Evolutionary conservation across 2,797 vertebrate genomes (phyloP), one percentile per base, ranked within the genome.

Genomic region (Gadopsis marmoratus): DNA sequence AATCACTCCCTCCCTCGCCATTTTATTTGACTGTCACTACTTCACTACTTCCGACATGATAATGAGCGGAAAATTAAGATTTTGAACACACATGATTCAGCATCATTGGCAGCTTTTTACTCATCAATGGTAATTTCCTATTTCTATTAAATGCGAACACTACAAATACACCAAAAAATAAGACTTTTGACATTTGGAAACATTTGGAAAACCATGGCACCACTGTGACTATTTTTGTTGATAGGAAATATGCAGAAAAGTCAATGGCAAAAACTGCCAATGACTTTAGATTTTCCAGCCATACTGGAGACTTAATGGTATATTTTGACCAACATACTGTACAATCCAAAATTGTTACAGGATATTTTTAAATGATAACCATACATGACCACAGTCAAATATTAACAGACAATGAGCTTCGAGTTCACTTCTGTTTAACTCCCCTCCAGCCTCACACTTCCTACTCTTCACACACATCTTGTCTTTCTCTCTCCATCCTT

Each of bases 291-390:
- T 23, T 35, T 59, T 21, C 8, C 12, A 47, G 39, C 37, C 41
- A 48, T 31, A 45, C n/a, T 39, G 43, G 5, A 10, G 6, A 12
- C 54, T n/a, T 47, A 37, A 21, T 60, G 26, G 14, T 43, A 43
- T 43, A 17, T 72, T 31, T 21, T 12, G 26, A 11, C 26, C 14
- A 35, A 26, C 45, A 60, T 23, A 16, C 33, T 53, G 33, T 12
- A n/a, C 43, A 19, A 7, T 19, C 2, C 0, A 13, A 63, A 17
- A 17, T 26, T 54, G 4, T 61, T 8, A 33, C 50, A 1, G 61
- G 53, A 74, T 72, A 79, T 64, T 79, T 82, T 84, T 62, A 78
- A 77, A 85, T 63, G 55, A 84, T n/a, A 78, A 13, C 72, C 58
- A 43, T 19, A 35, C 43, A 33, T 31, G 53, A 54, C 62, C 60